phyloP scores from a whole-genome alignment of 2,888 invertebrate genomes.

The Drosophila limbata region DNA sequence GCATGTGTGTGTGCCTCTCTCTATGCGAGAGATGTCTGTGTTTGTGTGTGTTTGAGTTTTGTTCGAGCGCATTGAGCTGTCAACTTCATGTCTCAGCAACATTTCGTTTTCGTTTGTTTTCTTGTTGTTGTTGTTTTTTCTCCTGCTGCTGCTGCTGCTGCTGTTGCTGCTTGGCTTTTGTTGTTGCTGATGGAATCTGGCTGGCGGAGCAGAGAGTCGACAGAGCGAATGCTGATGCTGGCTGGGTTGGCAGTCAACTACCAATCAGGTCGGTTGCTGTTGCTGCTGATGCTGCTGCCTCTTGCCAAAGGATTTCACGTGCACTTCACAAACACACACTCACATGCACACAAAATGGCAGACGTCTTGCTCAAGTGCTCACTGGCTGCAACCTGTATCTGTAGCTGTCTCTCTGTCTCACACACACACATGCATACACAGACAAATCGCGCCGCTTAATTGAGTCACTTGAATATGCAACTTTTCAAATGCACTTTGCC shows the following conservation, averaged over 20 bases:
- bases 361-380: conserved; percentile 74
- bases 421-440: conserved; percentile 21
- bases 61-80: conserved; percentile 84
- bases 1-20: conserved; percentile 29
- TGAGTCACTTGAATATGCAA: conserved; percentile 80
- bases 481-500: conserved; percentile 72
- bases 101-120: conserved; percentile 79
- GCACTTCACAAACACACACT: conserved; percentile 58
- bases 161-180: conserved; percentile 60
- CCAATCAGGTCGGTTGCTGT: conserved; percentile 82
- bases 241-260: conserved; percentile 67
- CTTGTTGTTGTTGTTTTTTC: conserved; percentile 40
- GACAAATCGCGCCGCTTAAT: conserved; percentile 58
- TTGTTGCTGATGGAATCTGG: conserved; percentile 79
- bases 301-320: conserved; percentile 80
- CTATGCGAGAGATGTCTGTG: conserved; percentile 29
- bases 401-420: conserved; percentile 27
- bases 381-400: conserved; percentile 67
- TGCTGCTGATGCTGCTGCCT: conserved; percentile 64
- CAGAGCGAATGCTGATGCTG: conserved; percentile 62
- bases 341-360: conserved; percentile 68
- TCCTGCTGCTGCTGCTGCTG: conserved; percentile 43
- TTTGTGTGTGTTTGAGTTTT: conserved; percentile 63
- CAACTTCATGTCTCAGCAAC: conserved; percentile 83
- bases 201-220: conserved; percentile 41